Base-by-base conservation (phyloP, 2,113 vertebrate genomes). In the Ptilonorhynchus violaceus region DNA sequence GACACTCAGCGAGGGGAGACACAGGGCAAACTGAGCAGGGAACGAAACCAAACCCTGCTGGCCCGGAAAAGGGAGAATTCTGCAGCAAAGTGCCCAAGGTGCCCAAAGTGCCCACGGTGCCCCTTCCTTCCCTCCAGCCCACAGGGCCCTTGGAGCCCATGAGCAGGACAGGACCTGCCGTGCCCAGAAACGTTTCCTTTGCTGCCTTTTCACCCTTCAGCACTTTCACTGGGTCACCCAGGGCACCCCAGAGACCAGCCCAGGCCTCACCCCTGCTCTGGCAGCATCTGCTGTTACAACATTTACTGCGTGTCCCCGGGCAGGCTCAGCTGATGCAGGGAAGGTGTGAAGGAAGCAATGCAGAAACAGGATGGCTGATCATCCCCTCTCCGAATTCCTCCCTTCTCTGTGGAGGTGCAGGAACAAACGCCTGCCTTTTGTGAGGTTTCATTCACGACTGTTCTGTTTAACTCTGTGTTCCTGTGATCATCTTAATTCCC, bases 401-500 rank as follows among this genome's bases (percentile, higher is more conserved):
- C 41, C 13, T 77, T 53, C 60, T 68, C 37, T 42, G 15, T 47
- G 33, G 47, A 90, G 55, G 11, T 42, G 31, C 13, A 67, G 41
- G 60, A 92, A 73, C n/a, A 35, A 62, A 69, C 24, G 47, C 28
- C 81, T 91, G 44, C 53, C 56, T 81, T 88, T 49, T 53, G 31
- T 49, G 62, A 72, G 37, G n/a, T 60, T 76, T 78, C 53, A 53
- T 73, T 87, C 56, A 49, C 1, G 0, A n/a, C 69, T 53, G 16
- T 82, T 93, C 62, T 46, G 47, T 76, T 85, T 82, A 85, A 60
- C 33, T 63, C 63, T 25, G 18, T 16, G 30, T 39, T 94, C 62
- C 77, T 92, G 66, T 78, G 77, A 93, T 91, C 87, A 39, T 47
- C 58, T 79, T 94, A 44, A 94, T 94, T 91, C 88, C 87, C 22